A percentile compares a stretch with the other conserved stretches of the same genome.
Conservation (phyloP, 2,888 invertebrate genomes). For the Caenorhabditis sp. region DNA sequence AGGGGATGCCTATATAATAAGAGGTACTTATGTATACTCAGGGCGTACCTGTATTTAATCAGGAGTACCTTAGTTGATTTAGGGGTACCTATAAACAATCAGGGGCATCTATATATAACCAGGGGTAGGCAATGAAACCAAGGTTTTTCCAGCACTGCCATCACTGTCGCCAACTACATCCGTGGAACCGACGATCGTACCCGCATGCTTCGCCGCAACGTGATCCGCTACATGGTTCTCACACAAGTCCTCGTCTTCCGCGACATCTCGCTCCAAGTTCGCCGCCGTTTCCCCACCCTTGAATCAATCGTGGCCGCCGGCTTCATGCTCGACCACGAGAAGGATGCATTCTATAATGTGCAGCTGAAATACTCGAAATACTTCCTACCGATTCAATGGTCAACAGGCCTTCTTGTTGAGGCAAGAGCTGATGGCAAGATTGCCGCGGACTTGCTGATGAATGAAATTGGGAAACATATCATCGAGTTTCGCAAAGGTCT, state of each 20-base stretch:
- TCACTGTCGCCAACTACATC: conserved; percentile 56
- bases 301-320: conserved; percentile 54
- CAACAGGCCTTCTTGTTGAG: conserved; percentile 44
- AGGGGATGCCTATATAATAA: neutral
- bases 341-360: conserved; percentile 27
- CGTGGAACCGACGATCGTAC: conserved; percentile 59
- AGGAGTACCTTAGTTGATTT: too few relatives aligned
- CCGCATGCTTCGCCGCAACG: conserved; percentile 54
- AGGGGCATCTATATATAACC: neutral
- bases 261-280: conserved; percentile 55
- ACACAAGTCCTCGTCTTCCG: conserved; percentile 60
- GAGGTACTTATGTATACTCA: too few relatives aligned
- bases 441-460: conserved; percentile 51
- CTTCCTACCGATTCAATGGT: conserved; percentile 57
- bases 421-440: conserved; percentile 53
- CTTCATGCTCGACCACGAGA: conserved; percentile 51
- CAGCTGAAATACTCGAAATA: conserved; percentile 44
- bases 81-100: too few relatives aligned
- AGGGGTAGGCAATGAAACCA: too few relatives aligned
- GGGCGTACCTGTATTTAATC: too few relatives aligned
- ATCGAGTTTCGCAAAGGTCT: conserved; percentile 54
- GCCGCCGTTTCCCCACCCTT: conserved; percentile 52
- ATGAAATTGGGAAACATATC: conserved; percentile 56
- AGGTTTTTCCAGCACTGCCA: conserved; percentile 48
- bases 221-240: conserved; percentile 63